Base-by-base conservation (phyloP, 2,113 vertebrate species). In the Callipepla californica region DNA sequence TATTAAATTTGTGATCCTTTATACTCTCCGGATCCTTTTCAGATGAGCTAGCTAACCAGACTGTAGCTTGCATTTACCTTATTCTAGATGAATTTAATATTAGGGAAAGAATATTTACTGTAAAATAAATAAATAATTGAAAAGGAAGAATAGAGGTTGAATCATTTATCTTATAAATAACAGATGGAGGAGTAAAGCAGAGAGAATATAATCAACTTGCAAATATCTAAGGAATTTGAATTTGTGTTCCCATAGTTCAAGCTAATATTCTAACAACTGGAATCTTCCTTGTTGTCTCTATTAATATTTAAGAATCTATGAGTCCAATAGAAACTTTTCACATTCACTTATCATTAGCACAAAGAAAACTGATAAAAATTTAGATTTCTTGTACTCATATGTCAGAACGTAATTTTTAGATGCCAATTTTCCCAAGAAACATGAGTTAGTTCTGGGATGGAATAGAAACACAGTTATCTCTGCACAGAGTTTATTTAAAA, bases 111-210 rank as follows among this genome's bases (percentile, higher is more conserved):
- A 58, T 79, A 5, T 48, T 45, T 89, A 36, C 20, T 62, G 18
- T 87, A 53, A 93, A 94, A 75, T 77, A 93, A 82, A 87, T 47
- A 11, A 4, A 67, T 76, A 79, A 75, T 7, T 84, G 66, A 32
- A 87, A 93, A 58, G 68, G 40, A 78, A 66, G 69, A 79, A 76
- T 48, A 30, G 20, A 53, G 23, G 18, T 61, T 66, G 72, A 85
- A 47, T 12, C 18, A 8, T 84, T 79, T 77, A 19, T 92, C 67
- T 42, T 79, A 47, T n/a, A 75, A 76, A 62, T 74, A 86, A 47
- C 47, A 74, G 66, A 28, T 25, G 53, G 23, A 90, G n/a, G 17
- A 86, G 9, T 62, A 58, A 93, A 80, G 88, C 73, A 65, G 48
- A 50, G 26, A 87, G 42, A 90, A 15, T 20, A 11, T 20, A 68